These are phyloP conservation scores for Palloptera scutellata DNA, from an alignment of 2,888 invertebrate species.

Conservation along the genomic window DNA sequence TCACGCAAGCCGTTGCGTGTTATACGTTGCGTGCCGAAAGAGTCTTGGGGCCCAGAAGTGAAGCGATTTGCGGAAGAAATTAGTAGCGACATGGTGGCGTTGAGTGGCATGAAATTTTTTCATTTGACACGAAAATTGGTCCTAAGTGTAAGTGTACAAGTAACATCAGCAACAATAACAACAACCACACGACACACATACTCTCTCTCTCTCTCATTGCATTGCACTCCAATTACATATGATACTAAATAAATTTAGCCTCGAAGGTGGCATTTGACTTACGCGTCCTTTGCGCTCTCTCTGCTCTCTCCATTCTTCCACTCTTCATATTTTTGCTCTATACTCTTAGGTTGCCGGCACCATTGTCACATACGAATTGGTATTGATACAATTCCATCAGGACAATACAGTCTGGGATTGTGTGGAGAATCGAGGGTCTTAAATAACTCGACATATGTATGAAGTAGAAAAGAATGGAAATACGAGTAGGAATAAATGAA, in stretches of 20 bases:
- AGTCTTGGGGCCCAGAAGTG: constrained; percentile 65
- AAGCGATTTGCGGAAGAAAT: constrained; percentile 61
- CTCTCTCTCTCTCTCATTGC: not conserved
- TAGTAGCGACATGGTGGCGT: constrained; percentile 57
- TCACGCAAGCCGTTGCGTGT: constrained; percentile 63
- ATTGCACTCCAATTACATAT: constrained; percentile 7
- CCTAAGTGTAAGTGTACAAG: constrained; percentile 53
- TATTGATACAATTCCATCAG: constrained; percentile 68
- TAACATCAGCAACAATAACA: too few relatives aligned
- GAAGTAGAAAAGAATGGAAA: too few relatives aligned
- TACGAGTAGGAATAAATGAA: too few relatives aligned
- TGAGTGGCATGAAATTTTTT: constrained; percentile 63
- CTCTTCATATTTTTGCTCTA: constrained; percentile 18
- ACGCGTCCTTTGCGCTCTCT: not conserved
- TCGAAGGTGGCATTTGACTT: too few relatives aligned
- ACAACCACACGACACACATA: not conserved
- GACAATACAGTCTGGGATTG: constrained; percentile 54
- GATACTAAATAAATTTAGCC: too few relatives aligned
- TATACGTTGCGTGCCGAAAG: constrained; percentile 64
- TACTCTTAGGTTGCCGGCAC: constrained; percentile 68
- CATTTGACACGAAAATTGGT: constrained; percentile 61
- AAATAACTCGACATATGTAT: too few relatives aligned
- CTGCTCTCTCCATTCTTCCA: constrained; percentile 14
- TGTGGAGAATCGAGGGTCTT: constrained; percentile 35
- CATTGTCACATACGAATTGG: constrained; percentile 70